Conservation (phyloP, 37 sponge, comb jelly and placozoan species). For the Tethya wilhelma region DNA sequence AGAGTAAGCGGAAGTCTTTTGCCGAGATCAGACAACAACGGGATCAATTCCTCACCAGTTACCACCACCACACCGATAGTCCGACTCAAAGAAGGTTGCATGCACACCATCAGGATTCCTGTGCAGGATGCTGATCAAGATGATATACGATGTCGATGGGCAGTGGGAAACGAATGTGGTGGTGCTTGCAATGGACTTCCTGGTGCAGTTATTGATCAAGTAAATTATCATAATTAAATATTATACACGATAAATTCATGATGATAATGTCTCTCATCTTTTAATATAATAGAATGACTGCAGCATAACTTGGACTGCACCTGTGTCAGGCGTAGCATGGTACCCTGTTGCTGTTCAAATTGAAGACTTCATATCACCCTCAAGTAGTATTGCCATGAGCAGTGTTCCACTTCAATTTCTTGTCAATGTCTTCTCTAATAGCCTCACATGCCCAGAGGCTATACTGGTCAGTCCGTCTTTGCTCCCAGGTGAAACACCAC, state of each 20-base stretch:
- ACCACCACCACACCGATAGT: conserved; percentile 43
- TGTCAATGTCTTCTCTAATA: conserved; percentile 18
- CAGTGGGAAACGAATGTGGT: conserved; percentile 41
- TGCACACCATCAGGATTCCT: conserved; percentile 39
- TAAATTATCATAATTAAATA: neutral
- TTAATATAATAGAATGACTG: too few species aligned
- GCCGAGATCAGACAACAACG: conserved; percentile 31
- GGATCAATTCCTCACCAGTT: conserved; percentile 59
- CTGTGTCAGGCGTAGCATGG: conserved; percentile 21
- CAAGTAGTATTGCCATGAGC: conserved; percentile 25
- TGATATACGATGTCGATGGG: conserved; percentile 57
- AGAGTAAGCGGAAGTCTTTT: conserved; percentile 13
- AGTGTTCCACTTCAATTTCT: conserved; percentile 61
- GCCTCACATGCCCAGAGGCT: conserved; percentile 1
- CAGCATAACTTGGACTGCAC: conserved; percentile 11
- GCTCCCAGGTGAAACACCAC: conserved; percentile 10
- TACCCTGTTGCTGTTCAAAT: conserved; percentile 46
- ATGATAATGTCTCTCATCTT: neutral
- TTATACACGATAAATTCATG: neutral
- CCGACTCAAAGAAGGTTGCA: conserved; percentile 29
- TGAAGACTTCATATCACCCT: conserved; percentile 33
- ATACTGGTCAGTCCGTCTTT: neutral
- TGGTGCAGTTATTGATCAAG: neutral
- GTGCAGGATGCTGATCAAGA: conserved; percentile 58
- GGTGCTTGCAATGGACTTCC: conserved; percentile 22